Evolutionary conservation across 2,888 invertebrate species (phyloP).

Genomic region (Parnassius orleans): DNA sequence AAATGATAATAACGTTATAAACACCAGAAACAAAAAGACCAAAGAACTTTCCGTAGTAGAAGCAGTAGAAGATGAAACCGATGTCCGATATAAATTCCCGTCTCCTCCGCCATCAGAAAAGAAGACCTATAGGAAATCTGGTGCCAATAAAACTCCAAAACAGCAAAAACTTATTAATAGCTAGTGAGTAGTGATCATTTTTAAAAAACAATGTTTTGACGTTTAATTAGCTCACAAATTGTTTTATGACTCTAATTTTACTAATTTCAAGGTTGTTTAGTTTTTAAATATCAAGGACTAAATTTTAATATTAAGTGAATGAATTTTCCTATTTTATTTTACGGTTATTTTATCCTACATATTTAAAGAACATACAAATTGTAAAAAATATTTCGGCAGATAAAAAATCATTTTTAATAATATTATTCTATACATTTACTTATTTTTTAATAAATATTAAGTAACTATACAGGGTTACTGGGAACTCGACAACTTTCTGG

Average conservation of each 20-base stretch:
- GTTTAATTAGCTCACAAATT: neutral
- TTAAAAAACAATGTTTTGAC: constrained; percentile 1
- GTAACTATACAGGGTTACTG: too few species aligned
- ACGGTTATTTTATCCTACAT: neutral
- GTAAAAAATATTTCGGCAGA: neutral
- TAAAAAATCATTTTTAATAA: neutral
- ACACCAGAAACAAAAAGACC: constrained; percentile 12
- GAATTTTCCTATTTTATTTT: neutral
- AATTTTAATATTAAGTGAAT: neutral
- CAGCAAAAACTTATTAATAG: constrained; percentile 30
- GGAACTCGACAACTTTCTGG: too few species aligned
- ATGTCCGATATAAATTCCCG: constrained; percentile 38
- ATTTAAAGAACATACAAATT: neutral
- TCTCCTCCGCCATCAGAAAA: constrained; percentile 29
- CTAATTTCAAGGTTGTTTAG: neutral
- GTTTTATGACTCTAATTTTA: neutral
- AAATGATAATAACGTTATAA: constrained; percentile 11
- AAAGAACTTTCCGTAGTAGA: neutral
- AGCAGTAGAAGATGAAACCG: constrained; percentile 25
- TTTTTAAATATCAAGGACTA: constrained; percentile 5
- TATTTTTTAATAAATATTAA: too few species aligned
- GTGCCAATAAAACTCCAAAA: constrained; percentile 27
- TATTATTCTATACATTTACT: neutral
- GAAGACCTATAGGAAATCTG: constrained; percentile 18
- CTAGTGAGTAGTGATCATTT: constrained; percentile 34